A percentile compares a stretch with the other conserved stretches of the same genome.
Evolutionary conservation across 2,113 vertebrate species (phyloP).

Genomic region (Tapirus terrestris): DNA sequence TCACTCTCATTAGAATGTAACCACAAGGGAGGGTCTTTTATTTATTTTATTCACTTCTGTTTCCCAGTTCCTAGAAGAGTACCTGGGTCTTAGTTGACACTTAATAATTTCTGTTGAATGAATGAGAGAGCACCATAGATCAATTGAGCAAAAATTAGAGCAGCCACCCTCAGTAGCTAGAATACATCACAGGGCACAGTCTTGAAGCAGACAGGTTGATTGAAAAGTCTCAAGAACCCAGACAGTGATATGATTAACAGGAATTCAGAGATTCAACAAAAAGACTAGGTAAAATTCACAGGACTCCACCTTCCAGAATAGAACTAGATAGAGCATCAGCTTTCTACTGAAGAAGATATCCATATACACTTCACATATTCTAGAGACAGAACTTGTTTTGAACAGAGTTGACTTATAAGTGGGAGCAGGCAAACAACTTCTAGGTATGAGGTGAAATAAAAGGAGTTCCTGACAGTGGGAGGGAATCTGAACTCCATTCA

Average conservation of each 20-base stretch:
- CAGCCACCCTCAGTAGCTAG: not conserved
- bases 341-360: not conserved
- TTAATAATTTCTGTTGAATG: not conserved
- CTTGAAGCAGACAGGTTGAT: not conserved
- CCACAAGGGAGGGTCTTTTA: not conserved
- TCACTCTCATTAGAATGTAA: not conserved
- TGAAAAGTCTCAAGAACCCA: not conserved
- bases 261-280: not conserved
- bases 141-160: not conserved
- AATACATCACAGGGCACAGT: not conserved
- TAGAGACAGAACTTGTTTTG: not conserved
- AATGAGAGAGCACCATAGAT: not conserved
- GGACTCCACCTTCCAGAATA: not conserved
- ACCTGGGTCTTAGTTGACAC: accelerated
- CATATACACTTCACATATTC: no score
- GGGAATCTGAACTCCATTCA: not conserved
- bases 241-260: not conserved
- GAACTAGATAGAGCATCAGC: not conserved
- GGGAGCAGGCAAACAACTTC: not conserved
- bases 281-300: not conserved
- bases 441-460: not conserved
- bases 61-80: not conserved
- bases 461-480: not conserved
- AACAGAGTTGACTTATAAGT: not conserved
- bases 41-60: not conserved